Percentiles rank a stretch among this genome's conserved stretches.
Evolutionary conservation across 2,888 invertebrate genomes (phyloP).

Genomic region (Patella depressa): DNA sequence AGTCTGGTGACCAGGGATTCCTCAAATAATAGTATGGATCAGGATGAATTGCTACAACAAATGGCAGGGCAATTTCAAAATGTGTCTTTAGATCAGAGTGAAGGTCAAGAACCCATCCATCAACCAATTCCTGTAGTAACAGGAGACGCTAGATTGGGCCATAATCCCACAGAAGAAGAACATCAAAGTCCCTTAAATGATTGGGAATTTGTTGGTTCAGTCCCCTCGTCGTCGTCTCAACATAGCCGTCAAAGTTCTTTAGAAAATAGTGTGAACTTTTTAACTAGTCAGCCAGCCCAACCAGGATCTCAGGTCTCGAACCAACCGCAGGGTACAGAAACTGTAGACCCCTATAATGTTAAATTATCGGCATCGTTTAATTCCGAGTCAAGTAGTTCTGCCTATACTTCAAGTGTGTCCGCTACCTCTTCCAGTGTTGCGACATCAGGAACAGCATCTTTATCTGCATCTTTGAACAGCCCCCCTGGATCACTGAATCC

Average conservation of each 20-base stretch:
- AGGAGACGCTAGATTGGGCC: neutral
- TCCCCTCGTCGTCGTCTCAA: slow-evolving; percentile 15
- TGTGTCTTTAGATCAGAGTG: neutral
- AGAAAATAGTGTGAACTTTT: slow-evolving; percentile 20
- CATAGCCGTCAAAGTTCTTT: slow-evolving; percentile 35
- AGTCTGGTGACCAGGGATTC: slow-evolving; percentile 35
- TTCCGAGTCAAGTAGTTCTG: neutral
- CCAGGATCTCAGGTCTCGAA: neutral
- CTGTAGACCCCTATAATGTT: slow-evolving; percentile 8
- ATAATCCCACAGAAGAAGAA: slow-evolving; percentile 23
- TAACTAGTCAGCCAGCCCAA: neutral
- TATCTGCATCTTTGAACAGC: neutral
- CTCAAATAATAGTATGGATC: neutral
- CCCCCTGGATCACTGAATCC: neutral
- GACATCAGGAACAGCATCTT: neutral
- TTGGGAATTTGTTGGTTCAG: slow-evolving; percentile 53
- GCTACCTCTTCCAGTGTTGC: neutral
- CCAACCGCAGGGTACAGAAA: neutral
- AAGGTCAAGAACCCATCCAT: neutral
- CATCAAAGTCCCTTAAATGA: slow-evolving; percentile 44
- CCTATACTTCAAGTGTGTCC: neutral
- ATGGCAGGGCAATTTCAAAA: slow-evolving; percentile 1
- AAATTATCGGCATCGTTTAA: neutral
- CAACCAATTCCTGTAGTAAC: neutral
- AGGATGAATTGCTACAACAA: neutral